Conservation (phyloP, 64 coral and sea anemone species). For the Stichodactyla helianthus region DNA sequence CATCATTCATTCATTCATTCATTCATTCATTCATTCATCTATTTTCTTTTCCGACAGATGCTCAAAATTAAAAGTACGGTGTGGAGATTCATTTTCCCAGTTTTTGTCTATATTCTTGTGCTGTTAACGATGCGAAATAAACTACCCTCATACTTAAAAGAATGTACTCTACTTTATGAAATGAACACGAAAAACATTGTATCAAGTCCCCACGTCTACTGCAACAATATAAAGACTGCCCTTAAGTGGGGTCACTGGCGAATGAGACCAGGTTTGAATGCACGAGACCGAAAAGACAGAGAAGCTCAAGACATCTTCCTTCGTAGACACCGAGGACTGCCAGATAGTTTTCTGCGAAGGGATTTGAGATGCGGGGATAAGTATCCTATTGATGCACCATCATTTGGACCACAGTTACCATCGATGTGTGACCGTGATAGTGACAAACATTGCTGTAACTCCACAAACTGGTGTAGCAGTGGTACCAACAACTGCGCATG, state of each 20-base stretch:
- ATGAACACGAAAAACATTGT: too few relatives aligned
- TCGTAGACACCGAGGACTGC: constrained; percentile 37
- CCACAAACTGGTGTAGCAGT: constrained; percentile 28
- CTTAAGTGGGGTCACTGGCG: constrained; percentile 14
- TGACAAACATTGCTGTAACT: constrained; percentile 16
- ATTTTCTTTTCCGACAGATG: too few relatives aligned
- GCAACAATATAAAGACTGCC: background rate
- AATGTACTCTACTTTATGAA: too few relatives aligned
- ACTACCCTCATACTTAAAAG: too few relatives aligned
- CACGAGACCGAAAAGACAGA: background rate
- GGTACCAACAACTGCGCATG: constrained; percentile 31
- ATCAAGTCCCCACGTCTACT: background rate
- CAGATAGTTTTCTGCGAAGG: constrained; percentile 6
- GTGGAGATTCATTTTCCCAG: too few relatives aligned
- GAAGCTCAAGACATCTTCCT: constrained; percentile 18
- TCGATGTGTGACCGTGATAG: constrained; percentile 6
- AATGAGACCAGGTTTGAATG: background rate
- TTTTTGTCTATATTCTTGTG: too few relatives aligned
- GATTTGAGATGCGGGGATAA: constrained; percentile 43
- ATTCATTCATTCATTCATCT: too few relatives aligned
- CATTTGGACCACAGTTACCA: constrained; percentile 29
- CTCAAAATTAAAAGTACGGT: too few relatives aligned
- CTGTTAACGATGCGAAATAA: too few relatives aligned
- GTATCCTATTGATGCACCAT: constrained; percentile 17
- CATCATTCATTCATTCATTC: too few relatives aligned